Conservation (phyloP, 2,888 invertebrate genomes). For the Corbicula japonica region DNA sequence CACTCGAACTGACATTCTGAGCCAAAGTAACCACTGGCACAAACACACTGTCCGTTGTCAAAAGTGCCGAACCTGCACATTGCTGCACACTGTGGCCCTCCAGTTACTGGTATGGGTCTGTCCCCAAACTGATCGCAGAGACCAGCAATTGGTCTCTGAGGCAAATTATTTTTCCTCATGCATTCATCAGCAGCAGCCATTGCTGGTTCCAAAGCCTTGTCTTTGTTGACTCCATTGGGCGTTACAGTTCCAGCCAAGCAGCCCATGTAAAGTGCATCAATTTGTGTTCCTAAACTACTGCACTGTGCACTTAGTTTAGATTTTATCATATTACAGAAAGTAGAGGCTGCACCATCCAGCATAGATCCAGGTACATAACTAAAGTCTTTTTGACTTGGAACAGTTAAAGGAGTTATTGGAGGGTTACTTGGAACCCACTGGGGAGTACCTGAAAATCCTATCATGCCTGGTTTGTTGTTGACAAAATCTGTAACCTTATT, state of each 20-base stretch:
- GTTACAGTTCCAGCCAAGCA: slow-evolving; percentile 65
- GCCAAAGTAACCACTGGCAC: slow-evolving; percentile 63
- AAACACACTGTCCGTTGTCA: slow-evolving; percentile 35
- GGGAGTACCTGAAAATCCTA: slow-evolving; percentile 15
- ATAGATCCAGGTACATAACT: background rate
- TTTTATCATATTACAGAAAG: slow-evolving; percentile 26
- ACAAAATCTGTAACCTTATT: slow-evolving; percentile 24
- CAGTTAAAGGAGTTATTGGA: slow-evolving; percentile 15
- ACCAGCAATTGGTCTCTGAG: slow-evolving; percentile 54
- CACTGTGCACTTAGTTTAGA: slow-evolving; percentile 12
- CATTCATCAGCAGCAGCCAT: slow-evolving; percentile 66
- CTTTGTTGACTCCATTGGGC: slow-evolving; percentile 32
- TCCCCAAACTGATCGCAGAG: slow-evolving; percentile 65
- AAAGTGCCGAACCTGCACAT: slow-evolving; percentile 55
- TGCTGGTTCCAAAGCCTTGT: slow-evolving; percentile 36
- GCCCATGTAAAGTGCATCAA: slow-evolving; percentile 54
- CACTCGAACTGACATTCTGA: slow-evolving; percentile 66
- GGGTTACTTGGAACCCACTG: slow-evolving; percentile 42
- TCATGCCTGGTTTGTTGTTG: slow-evolving; percentile 22
- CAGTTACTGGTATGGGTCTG: slow-evolving; percentile 58
- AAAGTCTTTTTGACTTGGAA: slow-evolving; percentile 11
- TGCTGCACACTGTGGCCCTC: slow-evolving; percentile 61
- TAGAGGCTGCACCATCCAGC: background rate
- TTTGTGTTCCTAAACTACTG: slow-evolving; percentile 4
- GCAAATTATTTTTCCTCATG: slow-evolving; percentile 14